Base-by-base conservation (phyloP, 2,797 vertebrate species). In the Argya squamiceps region DNA sequence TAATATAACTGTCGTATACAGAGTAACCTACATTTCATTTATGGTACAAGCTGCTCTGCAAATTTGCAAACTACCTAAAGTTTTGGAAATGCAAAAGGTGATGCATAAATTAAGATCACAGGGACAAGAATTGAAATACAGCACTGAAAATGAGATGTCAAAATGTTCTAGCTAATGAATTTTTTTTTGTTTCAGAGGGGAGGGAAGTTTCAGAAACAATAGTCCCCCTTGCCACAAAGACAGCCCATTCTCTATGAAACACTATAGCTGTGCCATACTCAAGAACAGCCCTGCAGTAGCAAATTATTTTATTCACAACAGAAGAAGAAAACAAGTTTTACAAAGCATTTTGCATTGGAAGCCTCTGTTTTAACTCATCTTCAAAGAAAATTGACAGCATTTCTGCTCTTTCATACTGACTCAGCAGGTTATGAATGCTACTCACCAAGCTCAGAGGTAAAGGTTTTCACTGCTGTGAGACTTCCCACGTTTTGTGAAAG, bases 271-370 rank as follows among this genome's bases (percentile, higher is more conserved):
- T 83, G 56, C 49, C 36, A n/a, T 68, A 70, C 27, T 80, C 37
- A 77, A 76, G 41, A 83, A 60, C 27, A 91, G 52, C 60, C 56
- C 60, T 62, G 53, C 43, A 89, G 60, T 59, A 94, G 52, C 46
- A 91, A 95, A 85, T 63, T 3, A 55, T 37, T 83, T 94, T 92
- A 89, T 83, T 87, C 88, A 89, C 65, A 77, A 41, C 55, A 93
- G 59, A 79, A 69, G 65, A 92, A 77, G 4, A 86, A 92, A 94
- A 84, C 18, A 71, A 77, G 26, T 71, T 92, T 76, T 53, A 37
- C 56, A 37, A 59, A 85, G 53, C 5, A 11, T 55, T 95, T 88
- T 3, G 2, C 23, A 37, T 34, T 36, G 13, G 32, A 84, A 76
- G 27, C 13, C 59, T 93, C 65, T 93, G 49, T 52, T 91, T 92